Evolutionary conservation across 2,888 invertebrate genomes (phyloP).

Genomic region (Caenorhabditis sp.): DNA sequence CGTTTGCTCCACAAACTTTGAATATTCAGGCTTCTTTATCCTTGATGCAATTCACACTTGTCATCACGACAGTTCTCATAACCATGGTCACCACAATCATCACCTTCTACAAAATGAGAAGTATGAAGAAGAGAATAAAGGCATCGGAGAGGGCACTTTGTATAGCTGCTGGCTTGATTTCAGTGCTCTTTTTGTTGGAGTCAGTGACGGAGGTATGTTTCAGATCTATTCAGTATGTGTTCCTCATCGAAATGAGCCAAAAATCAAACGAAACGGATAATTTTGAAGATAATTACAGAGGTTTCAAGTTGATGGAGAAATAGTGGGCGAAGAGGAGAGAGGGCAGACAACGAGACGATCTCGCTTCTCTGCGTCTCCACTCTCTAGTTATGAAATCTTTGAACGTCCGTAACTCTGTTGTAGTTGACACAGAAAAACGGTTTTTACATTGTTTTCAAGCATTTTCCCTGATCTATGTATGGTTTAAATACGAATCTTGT

Average conservation of each 20-base stretch:
- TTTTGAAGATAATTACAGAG: too few species aligned
- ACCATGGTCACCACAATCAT: conserved; percentile 46
- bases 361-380: background rate
- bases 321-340: too few species aligned
- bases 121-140: conserved; percentile 54
- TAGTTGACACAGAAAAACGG: too few species aligned
- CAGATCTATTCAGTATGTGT: too few species aligned
- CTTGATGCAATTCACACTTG: conserved; percentile 39
- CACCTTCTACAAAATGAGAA: conserved; percentile 47
- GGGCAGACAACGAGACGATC: background rate
- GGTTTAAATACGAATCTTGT: too few species aligned
- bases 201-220: conserved; percentile 40
- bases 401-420: too few species aligned
- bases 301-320: too few species aligned
- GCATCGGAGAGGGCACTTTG: conserved; percentile 42
- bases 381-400: too few species aligned
- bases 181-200: conserved; percentile 38
- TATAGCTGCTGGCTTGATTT: conserved; percentile 45
- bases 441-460: too few species aligned
- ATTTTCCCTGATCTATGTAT: too few species aligned
- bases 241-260: too few species aligned
- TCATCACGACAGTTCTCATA: conserved; percentile 38
- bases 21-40: conserved; percentile 40
- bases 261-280: too few species aligned
- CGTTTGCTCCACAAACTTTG: background rate